Conservation (phyloP, 2,797 vertebrate genomes). For the Catharus ustulatus region DNA sequence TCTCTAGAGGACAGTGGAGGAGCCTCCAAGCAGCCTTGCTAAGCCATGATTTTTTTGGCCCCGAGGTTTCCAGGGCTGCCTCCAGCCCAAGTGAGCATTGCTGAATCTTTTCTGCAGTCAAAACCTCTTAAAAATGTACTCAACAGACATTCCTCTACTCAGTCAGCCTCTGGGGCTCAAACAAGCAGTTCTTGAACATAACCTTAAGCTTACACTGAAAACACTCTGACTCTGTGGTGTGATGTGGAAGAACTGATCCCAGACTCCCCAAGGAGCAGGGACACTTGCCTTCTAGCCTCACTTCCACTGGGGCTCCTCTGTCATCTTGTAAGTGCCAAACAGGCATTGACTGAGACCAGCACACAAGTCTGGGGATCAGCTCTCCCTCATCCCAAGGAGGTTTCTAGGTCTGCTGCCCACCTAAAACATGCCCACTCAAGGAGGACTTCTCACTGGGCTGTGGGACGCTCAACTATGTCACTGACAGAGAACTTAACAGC, state of each 20-base stretch:
- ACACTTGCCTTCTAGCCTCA: background rate
- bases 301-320: background rate
- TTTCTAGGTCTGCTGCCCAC: background rate
- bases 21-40: background rate
- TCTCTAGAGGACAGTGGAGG: too few species aligned
- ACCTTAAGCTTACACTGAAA: background rate
- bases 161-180: background rate
- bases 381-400: background rate
- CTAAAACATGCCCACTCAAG: rapidly evolving
- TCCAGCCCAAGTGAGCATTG: background rate
- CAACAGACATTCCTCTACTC: background rate
- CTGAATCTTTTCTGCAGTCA: background rate
- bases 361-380: background rate
- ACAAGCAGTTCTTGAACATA: background rate
- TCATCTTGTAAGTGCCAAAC: rapidly evolving
- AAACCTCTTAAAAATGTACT: background rate
- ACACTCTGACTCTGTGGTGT: too few species aligned
- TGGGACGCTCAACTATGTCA: background rate
- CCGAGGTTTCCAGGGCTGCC: background rate
- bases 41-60: background rate
- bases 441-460: rapidly evolving
- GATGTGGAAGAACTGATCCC: background rate
- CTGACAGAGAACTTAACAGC: background rate
- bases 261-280: too few species aligned
- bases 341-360: rapidly evolving